Evolutionary conservation across 2,113 vertebrate genomes (phyloP), one percentile per base, ranked within the genome.

Genomic region (Syngnathus floridae): DNA sequence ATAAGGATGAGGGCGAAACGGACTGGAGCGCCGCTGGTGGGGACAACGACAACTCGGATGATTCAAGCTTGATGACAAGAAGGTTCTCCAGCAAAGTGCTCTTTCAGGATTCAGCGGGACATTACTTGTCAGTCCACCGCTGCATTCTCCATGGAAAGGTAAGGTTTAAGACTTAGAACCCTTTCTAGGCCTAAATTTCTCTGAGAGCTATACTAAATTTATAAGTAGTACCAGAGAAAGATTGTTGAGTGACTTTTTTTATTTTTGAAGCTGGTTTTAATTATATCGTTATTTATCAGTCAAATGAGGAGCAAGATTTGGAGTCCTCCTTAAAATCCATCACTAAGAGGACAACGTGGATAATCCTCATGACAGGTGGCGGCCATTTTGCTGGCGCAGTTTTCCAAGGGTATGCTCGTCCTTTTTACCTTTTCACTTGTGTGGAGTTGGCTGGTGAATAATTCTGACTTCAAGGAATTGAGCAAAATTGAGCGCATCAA

Each of bases 301-400:
- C 67, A 9, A 76, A 54, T 17, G 76, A 72, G 1, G 79, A 81
- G 38, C 51, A 22, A 13, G 78, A 93, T 4, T 51, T 90, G 69
- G 80, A 72, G n/a, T 74, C 86, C 0, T 90, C 86, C 1, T 79
- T 98, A 58, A 88, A 83, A 80, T 87, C 74, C 64, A 69, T 97
- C 4, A 73, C 54, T 22, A 80, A 62, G 0, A 88, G 86, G 69
- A 88, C 87, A 6, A 64, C 82, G 59, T 96, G 92, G 85, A 91
- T 96, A 61, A 87, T 98, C 70, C 89, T 99, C 64, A 95, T 99
- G 95, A 93, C 95, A 21, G 94, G 96, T 0, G 94, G 96, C 0
- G 97, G 97, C 7, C 96, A 99, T 82, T 99, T 99, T 49, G 96
- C 95, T 49, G 96, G 94, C 73, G 94, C 93, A 1, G 84, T 99